Evolutionary conservation across 1,140 invertebrate genomes (phyloP).

Genomic region (Chironomus tepperi): DNA sequence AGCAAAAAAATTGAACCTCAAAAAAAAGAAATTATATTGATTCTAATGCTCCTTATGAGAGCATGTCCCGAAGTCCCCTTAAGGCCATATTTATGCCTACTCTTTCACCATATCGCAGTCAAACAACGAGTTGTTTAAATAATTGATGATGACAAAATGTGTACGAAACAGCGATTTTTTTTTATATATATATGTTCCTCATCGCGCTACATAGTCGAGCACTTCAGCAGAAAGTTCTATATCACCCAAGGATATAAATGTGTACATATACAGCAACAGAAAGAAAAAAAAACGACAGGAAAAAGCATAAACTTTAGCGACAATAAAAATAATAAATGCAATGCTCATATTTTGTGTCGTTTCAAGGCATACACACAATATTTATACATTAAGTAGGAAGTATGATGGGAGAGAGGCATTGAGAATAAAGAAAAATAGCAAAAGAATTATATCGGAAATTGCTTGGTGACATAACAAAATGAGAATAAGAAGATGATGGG

Average conservation of each 20-base stretch:
- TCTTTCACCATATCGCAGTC: background rate
- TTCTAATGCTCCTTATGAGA: too few species aligned
- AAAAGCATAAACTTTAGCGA: constrained; percentile 8
- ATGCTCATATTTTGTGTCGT: constrained; percentile 12
- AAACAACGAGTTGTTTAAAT: background rate
- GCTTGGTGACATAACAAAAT: constrained; percentile 4
- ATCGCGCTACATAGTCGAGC: background rate
- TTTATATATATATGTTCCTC: too few species aligned
- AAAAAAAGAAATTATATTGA: background rate
- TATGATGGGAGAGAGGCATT: too few species aligned
- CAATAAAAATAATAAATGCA: constrained; percentile 15
- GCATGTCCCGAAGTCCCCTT: too few species aligned
- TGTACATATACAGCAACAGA: background rate
- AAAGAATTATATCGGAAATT: background rate
- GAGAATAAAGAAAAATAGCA: too few species aligned
- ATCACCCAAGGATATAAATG: constrained; percentile 5
- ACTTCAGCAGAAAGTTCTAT: background rate
- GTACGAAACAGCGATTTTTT: background rate
- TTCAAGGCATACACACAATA: background rate
- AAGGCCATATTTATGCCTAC: too few species aligned
- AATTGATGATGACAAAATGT: constrained; percentile 3
- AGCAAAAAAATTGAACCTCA: background rate
- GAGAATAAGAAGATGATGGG: too few species aligned
- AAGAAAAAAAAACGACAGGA: background rate
- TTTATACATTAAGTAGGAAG: background rate